Evolutionary conservation across 2,797 vertebrate species (phyloP).

Genomic region (Otolemur crassicaudatus): DNA sequence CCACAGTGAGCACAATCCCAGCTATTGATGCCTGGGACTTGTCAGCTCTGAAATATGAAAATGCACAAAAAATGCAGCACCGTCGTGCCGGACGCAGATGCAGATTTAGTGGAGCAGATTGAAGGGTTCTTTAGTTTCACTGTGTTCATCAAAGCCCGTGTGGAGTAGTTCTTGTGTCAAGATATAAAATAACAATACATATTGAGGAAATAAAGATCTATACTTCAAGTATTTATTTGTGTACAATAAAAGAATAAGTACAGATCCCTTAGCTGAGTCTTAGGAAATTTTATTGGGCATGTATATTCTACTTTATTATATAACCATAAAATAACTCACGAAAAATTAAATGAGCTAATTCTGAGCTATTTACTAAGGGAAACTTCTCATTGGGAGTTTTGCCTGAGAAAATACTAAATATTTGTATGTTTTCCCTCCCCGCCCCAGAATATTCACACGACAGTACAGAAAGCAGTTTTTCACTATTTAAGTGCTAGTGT

Average conservation of each 20-base stretch:
- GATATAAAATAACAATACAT: slow-evolving; percentile 71
- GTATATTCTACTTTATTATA: slow-evolving; percentile 65
- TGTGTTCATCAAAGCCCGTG: slow-evolving; percentile 62
- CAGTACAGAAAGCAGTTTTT: slow-evolving; percentile 8
- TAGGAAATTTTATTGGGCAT: slow-evolving; percentile 62
- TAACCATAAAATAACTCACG: slow-evolving; percentile 51
- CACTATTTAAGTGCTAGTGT: slow-evolving; percentile 16
- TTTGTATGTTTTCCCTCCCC: neutral
- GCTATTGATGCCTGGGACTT: slow-evolving; percentile 58
- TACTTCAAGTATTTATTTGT: slow-evolving; percentile 63
- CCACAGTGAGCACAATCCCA: neutral
- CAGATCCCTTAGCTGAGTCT: slow-evolving; percentile 62
- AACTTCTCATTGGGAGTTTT: slow-evolving; percentile 4
- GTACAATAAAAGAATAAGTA: slow-evolving; percentile 60
- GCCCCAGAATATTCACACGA: neutral
- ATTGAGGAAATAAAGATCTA: slow-evolving; percentile 61
- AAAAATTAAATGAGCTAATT: slow-evolving; percentile 76
- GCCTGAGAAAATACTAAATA: slow-evolving; percentile 36
- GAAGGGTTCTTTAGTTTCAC: slow-evolving; percentile 52
- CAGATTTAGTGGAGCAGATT: slow-evolving; percentile 27
- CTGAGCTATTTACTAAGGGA: slow-evolving; percentile 56
- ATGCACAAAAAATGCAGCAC: slow-evolving; percentile 55
- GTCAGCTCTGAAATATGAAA: slow-evolving; percentile 57
- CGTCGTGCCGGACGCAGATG: slow-evolving; percentile 64
- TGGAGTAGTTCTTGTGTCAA: slow-evolving; percentile 62